phyloP scores from a whole-genome alignment of 2,888 invertebrate species.

The Zygogramma bicolorata region DNA sequence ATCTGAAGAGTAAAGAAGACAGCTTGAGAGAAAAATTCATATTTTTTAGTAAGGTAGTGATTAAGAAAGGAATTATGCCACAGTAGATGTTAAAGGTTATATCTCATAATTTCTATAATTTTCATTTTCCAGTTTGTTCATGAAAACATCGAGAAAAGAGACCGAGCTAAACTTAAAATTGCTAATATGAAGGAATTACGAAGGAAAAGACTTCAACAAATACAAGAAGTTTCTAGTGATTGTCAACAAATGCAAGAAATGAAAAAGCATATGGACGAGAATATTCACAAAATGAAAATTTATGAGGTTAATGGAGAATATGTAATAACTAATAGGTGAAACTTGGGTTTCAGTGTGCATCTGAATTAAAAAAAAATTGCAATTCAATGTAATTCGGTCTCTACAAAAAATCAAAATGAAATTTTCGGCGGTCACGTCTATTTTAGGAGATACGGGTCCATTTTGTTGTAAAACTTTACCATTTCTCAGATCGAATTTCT shows the following conservation, averaged over 20 bases:
- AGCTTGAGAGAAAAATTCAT: constrained; percentile 39
- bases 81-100: no score
- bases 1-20: constrained; percentile 37
- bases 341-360: no score
- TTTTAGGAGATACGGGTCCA: no score
- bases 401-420: no score
- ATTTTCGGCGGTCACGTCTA: no score
- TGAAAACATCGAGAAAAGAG: constrained; percentile 45
- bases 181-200: constrained; percentile 12
- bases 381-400: no score
- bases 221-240: background rate
- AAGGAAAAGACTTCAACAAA: background rate
- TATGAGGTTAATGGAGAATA: no score
- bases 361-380: no score
- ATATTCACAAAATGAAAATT: constrained; percentile 22
- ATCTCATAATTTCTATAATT: no score
- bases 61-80: constrained; percentile 1
- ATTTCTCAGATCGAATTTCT: no score
- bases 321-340: no score
- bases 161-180: constrained; percentile 25
- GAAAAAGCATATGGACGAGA: constrained; percentile 12
- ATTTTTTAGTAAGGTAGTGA: constrained; percentile 39
- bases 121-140: constrained; percentile 40
- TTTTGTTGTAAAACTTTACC: no score
- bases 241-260: background rate